Evolutionary conservation across 1,140 invertebrate species (phyloP), one percentile per base, ranked within the genome.

Genomic region (Dufourea novaeangliae): DNA sequence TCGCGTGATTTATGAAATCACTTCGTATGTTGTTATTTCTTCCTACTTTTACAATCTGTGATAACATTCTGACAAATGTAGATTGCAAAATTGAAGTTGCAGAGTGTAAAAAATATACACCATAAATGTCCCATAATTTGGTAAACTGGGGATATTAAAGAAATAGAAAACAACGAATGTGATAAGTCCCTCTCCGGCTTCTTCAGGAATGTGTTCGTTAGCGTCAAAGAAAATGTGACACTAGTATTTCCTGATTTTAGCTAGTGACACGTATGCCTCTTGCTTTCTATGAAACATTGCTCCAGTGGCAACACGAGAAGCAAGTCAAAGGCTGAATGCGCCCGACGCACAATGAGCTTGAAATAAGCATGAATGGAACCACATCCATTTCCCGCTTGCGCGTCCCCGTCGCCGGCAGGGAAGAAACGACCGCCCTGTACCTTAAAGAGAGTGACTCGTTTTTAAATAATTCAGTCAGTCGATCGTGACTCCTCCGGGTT

Each of bases 321-420:
- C 80, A 63, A 90, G 87, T 90, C 89, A 90, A 90, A 90, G 87
- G 87, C 83, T 90, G 90, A 91, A 91, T 91, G 84, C 88, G 81
- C 76, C 63, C 66, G 62, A 78, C 64, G 72, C 80, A 91, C 89
- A 91, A 90, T 90, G 89, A 88, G 89, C 88, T 89, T 90, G 88
- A 90, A 91, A 90, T 90, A 90, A 90, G 89, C 85, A 90, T 91
- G 90, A 91, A 91, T 91, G 89, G 89, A 86, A 85, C 83, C 79
- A 75, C 85, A 86, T 86, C 73, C 82, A 85, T 85, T 82, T 81
- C 76, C 80, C 79, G 37, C 70, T 68, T 69, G 73, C 72, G 72
- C 39, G 63, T 77, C 67, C 72, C 79, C 79, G 76, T 77, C 69
- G 74, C 86, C 75, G 70, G 52, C 57, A 77, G 83, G 76, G 81